Evolutionary conservation across 1,140 invertebrate species (phyloP), one percentile per base, ranked within the genome.

Genomic region (Drosophila pseudoananassae): DNA sequence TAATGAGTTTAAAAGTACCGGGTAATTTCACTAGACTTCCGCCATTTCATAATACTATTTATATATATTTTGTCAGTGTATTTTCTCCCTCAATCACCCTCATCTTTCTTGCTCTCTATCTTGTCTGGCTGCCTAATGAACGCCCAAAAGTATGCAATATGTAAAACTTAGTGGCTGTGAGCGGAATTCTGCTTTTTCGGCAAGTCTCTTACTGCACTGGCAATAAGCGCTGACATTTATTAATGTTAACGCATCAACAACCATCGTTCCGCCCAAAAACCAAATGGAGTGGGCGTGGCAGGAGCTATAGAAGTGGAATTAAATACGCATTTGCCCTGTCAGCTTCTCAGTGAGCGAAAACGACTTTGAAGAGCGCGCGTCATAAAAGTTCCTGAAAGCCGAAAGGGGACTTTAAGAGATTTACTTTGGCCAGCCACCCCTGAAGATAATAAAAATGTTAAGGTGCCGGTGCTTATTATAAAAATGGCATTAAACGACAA

Each of bases 281-380:
- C 33, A 58, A 65, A 59, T 43, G n/a, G n/a, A 10, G 38, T 53
- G 72, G 77, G 80, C 77, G 73, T 84, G 81, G 72, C 57, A 68
- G 25, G 33, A 56, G 56, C 45, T 61, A 59, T 56, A 70, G 60
- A 77, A 82, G 79, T 65, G 82, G 74, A 78, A 85, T 87, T 87
- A 87, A 87, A 88, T 82, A 88, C 78, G 65, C 82, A 87, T 87
- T 87, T 87, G 61, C 82, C 70, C 49, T 77, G 82, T 78, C 82
- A 87, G 82, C 69, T 88, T 46, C 59, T 25, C 33, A 51, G 46
- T 46, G 47, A 52, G 36, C 36, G 17, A 61, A 61, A 68, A 49
- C 49, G 40, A 54, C 56, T 58, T 58, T 66, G 63, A 60, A 36
- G 55, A 52, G 55, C 14, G 40, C 46, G 72, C 59, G 50, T 65